Percentiles rank a stretch among this genome's conserved stretches.
Conservation (phyloP, 2,888 invertebrate species). For the Agrotis puta region DNA sequence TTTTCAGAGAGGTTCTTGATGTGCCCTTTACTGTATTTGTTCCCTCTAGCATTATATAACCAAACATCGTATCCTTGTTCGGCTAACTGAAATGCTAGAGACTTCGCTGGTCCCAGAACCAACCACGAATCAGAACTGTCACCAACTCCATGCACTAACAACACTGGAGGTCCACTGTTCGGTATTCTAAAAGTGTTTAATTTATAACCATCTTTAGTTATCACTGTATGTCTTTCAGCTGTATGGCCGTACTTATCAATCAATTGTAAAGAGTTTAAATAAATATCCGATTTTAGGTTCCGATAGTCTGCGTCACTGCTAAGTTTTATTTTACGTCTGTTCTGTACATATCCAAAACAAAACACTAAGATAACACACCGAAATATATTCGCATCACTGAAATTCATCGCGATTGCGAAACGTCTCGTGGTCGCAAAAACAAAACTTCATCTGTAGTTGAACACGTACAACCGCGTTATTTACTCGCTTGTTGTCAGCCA, state of each 20-base stretch:
- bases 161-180: slow-evolving; percentile 79
- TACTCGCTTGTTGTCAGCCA: slow-evolving; percentile 67
- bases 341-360: slow-evolving; percentile 68
- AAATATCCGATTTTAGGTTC: slow-evolving; percentile 74
- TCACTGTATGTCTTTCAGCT: slow-evolving; percentile 76
- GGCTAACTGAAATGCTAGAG: slow-evolving; percentile 80
- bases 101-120: slow-evolving; percentile 79
- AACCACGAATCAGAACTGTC: slow-evolving; percentile 87
- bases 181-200: slow-evolving; percentile 80
- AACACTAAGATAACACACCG: slow-evolving; percentile 68
- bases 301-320: slow-evolving; percentile 57
- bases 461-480: slow-evolving; percentile 60
- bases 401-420: slow-evolving; percentile 70
- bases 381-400: slow-evolving; percentile 63
- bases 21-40: slow-evolving; percentile 83
- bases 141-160: slow-evolving; percentile 83
- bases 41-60: slow-evolving; percentile 84
- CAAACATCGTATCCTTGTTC: slow-evolving; percentile 84
- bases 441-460: slow-evolving; percentile 64
- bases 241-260: slow-evolving; percentile 77
- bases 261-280: slow-evolving; percentile 80
- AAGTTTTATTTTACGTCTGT: slow-evolving; percentile 57
- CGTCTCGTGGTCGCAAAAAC: slow-evolving; percentile 71
- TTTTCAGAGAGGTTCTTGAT: slow-evolving; percentile 71
- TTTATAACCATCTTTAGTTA: slow-evolving; percentile 82